phyloP scores from a whole-genome alignment of 2,113 vertebrate genomes.

The Shinisaurus crocodilurus region DNA sequence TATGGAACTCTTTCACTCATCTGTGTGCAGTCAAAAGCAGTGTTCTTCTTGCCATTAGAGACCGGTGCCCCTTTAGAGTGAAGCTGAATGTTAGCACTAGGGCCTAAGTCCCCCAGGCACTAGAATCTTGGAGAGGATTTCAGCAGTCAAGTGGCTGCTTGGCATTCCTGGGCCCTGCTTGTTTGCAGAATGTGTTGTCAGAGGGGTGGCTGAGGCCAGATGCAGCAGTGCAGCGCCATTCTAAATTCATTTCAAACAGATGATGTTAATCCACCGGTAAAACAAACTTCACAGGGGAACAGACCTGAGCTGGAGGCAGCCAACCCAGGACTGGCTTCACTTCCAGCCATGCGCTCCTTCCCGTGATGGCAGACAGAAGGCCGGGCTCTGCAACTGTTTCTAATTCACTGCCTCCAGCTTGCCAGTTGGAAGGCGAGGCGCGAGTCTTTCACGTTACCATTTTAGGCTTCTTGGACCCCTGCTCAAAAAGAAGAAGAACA shows the following conservation, averaged over 20 bases:
- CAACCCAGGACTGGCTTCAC: not conserved
- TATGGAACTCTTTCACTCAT: not conserved
- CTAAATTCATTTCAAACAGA: conserved; percentile 37
- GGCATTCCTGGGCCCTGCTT: not conserved
- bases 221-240: conserved; percentile 26
- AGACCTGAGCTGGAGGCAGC: conserved; percentile 25
- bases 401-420: not conserved
- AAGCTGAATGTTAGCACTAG: not conserved
- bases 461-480: not conserved
- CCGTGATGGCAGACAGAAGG: conserved; percentile 20
- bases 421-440: not conserved
- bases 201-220: not conserved
- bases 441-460: not conserved
- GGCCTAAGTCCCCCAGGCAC: not conserved
- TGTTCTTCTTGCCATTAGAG: not conserved
- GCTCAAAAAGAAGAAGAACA: not conserved
- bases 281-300: not conserved
- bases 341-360: conserved; percentile 16
- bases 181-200: not conserved
- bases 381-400: conserved; percentile 19
- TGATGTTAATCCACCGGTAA: not conserved
- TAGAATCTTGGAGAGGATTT: not conserved
- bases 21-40: not conserved
- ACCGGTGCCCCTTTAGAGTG: not conserved
- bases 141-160: not conserved